phyloP scores from a whole-genome alignment of 1,140 invertebrate species.

The Venustaconcha ellipsiformis region DNA sequence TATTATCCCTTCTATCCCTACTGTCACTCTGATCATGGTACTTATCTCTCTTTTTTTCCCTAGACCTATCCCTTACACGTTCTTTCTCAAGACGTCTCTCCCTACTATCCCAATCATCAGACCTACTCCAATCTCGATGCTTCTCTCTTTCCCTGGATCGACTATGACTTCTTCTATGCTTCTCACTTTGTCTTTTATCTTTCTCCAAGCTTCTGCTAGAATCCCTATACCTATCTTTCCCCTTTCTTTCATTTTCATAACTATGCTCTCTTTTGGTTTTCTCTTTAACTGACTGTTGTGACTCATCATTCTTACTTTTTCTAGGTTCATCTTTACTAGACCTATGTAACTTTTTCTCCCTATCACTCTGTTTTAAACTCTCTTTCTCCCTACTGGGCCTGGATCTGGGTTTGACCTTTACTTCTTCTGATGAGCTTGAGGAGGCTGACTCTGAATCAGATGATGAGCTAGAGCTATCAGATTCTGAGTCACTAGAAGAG shows the following conservation, averaged over 20 bases:
- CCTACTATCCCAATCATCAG: slow-evolving; percentile 14
- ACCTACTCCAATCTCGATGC: slow-evolving; percentile 12
- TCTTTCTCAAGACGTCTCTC: slow-evolving; percentile 6
- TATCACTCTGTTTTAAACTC: background rate
- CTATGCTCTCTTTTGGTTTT: slow-evolving; percentile 1
- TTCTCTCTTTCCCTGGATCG: slow-evolving; percentile 20
- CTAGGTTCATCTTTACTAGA: slow-evolving; percentile 6
- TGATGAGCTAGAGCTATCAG: slow-evolving; percentile 35
- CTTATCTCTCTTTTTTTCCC: slow-evolving; percentile 6
- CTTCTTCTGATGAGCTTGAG: slow-evolving; percentile 11
- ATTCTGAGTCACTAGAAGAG: slow-evolving; percentile 34
- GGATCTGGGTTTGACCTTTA: slow-evolving; percentile 15
- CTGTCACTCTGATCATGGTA: background rate
- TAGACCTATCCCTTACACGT: slow-evolving; percentile 5
- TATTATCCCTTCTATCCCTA: slow-evolving; percentile 4
- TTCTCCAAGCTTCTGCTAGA: slow-evolving; percentile 24
- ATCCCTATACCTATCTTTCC: slow-evolving; percentile 20
- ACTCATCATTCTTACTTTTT: slow-evolving; percentile 12
- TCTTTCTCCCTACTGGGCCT: slow-evolving; percentile 8
- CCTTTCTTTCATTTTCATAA: slow-evolving; percentile 17
- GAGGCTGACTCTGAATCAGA: slow-evolving; percentile 27
- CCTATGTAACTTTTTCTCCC: background rate
- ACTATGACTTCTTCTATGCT: slow-evolving; percentile 17
- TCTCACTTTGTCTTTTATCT: slow-evolving; percentile 12
- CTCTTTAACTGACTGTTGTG: slow-evolving; percentile 7